These are phyloP conservation scores for Zootermopsis nevadensis DNA, from an alignment of 2,888 invertebrate genomes.

Conservation along the genomic window DNA sequence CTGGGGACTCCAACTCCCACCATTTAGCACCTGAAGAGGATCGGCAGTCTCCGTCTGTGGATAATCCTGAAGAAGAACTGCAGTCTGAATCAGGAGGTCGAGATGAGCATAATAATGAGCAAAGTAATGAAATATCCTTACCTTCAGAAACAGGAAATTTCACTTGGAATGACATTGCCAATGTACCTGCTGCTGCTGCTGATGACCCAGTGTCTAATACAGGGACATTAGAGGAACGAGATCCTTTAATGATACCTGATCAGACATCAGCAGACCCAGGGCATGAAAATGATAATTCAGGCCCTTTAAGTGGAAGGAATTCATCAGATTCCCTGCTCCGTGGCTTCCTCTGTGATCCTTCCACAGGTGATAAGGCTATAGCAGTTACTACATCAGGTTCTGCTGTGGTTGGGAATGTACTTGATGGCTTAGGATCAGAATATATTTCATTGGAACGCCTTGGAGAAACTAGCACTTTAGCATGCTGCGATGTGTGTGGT, in stretches of 20 bases:
- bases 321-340: conserved; percentile 48
- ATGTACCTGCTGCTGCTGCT: conserved; percentile 19
- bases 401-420: conserved; percentile 2
- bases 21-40: conserved; percentile 4
- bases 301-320: conserved; percentile 7
- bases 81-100: background rate
- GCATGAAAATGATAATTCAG: conserved; percentile 7
- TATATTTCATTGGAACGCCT: conserved; percentile 74
- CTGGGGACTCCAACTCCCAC: conserved; percentile 20
- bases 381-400: conserved; percentile 11
- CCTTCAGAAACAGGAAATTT: conserved; percentile 36
- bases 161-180: conserved; percentile 29
- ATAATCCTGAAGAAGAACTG: conserved; percentile 27
- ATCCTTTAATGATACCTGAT: conserved; percentile 61
- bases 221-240: conserved; percentile 56
- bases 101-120: background rate
- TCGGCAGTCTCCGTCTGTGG: conserved; percentile 17
- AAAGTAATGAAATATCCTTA: background rate
- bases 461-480: conserved; percentile 66
- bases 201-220: conserved; percentile 1
- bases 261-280: conserved; percentile 56
- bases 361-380: conserved; percentile 4
- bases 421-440: conserved; percentile 61
- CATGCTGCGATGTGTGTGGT: conserved; percentile 71
- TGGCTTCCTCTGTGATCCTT: conserved; percentile 46